A percentile compares a stretch with the other conserved stretches of the same genome.
Conservation (phyloP, 2,888 invertebrate genomes). For the Amaurobius ferox region DNA sequence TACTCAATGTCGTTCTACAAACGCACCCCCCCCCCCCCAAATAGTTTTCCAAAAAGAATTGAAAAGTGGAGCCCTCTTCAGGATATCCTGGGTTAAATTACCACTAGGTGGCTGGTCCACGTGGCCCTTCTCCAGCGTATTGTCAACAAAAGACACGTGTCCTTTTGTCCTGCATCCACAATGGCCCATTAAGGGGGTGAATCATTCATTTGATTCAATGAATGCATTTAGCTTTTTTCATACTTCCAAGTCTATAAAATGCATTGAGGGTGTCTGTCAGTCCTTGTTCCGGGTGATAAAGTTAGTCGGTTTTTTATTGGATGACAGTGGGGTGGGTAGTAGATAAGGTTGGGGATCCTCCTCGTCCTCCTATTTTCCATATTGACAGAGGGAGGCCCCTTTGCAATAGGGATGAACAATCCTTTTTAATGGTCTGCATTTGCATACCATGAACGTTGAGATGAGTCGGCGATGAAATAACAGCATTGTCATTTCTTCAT, state of each 20-base stretch:
- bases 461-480: too few relatives aligned
- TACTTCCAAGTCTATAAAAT: neutral
- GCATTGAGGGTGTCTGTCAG: neutral
- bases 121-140: constrained; percentile 19
- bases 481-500: too few relatives aligned
- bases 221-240: constrained; percentile 2
- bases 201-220: constrained; percentile 67
- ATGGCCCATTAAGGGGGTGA: constrained; percentile 60
- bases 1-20: neutral
- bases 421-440: too few relatives aligned
- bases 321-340: neutral
- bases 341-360: neutral
- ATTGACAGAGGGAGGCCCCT: neutral
- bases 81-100: constrained; percentile 7
- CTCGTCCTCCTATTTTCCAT: neutral
- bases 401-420: neutral
- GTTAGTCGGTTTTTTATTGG: constrained; percentile 39
- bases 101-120: constrained; percentile 20
- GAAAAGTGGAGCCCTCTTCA: neutral
- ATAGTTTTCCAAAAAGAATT: neutral
- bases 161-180: constrained; percentile 32
- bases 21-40: neutral
- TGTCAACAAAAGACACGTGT: constrained; percentile 58
- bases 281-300: constrained; percentile 29
- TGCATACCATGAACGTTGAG: too few relatives aligned